Base-by-base conservation (phyloP, 2,797 vertebrate species). In the Fistularia tabacaria region DNA sequence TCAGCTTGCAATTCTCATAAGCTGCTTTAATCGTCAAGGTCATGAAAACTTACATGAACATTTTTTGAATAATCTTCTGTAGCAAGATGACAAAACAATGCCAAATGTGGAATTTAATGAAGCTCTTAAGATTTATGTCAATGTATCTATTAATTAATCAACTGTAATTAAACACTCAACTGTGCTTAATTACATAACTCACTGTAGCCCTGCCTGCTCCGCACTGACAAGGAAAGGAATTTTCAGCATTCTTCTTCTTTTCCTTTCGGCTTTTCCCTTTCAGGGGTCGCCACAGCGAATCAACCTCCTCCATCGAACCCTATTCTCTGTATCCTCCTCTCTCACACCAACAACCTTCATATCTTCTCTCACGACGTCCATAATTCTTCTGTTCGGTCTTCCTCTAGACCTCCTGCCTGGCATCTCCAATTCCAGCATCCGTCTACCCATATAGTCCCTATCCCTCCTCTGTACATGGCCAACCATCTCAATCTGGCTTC, bases 1-100 rank as follows among this genome's bases (percentile, higher is more conserved):
- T 36, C 14, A 37, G 42, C 51, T 45, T 47, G 49, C 46, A 3
- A 38, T 48, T 53, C 40, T 52, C 51, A 40, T n/a, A 54, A 61
- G 51, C 46, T 56, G 14, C 37, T 56, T 61, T 70, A 57, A 72
- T 59, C 63, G 59, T 47, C 38, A 9, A 43, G 46, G 51, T 25
- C 43, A 49, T 41, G 40, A 10, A 43, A n/a, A 13, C 52, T 51
- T 9, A 1, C 1, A 60, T 11, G 15, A 12, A 38, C 56, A 38
- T 12, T 40, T 7, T 37, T 44, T 46, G 1, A 51, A 40, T 4
- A 10, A 8, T 7, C 41, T 36, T 14, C 25, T 8, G 13, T 7
- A 25, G 25, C 9, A 56, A 15, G 39, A n/a, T 9, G 6, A 48
- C 14, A 48, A 55, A 61, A 54, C 38, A 61, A 55, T 39, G 11